Base-by-base conservation (phyloP, 2,113 vertebrate species). In the Chaetorhynchus papuensis region DNA sequence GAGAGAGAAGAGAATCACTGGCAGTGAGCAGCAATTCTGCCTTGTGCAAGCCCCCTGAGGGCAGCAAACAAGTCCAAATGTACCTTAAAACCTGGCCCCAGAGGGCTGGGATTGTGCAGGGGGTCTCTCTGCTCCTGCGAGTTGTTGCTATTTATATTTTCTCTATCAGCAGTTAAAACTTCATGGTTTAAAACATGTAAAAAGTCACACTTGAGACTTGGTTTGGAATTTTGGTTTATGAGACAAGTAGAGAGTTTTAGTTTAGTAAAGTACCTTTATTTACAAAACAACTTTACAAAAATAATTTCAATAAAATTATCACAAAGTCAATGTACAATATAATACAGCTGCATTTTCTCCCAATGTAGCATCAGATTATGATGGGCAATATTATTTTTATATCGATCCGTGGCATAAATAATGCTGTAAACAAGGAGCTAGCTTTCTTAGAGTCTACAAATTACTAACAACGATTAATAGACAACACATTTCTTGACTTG, bases 281-380 rank as follows among this genome's bases (percentile, higher is more conserved):
- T 98, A 98, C 96, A 97, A 88, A 94, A 96, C 92, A 96, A 59
- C 94, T 98, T 97, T 98, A 98, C 95, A 98, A 98, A 98, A 98
- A 98, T 98, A 98, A 96, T 97, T 95, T 98, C 97, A 97, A 98
- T 97, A 98, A 98, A 98, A 97, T 98, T 98, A 98, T 97, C 93
- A 96, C 96, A 83, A 96, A 97, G 90, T 94, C 96, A 91, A 97
- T 98, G 97, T 98, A 98, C 97, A 98, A 92, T 98, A 98, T 98
- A 96, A 97, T 97, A 98, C 92, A 98, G 85, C 95, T 97, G 89
- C 8, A 6, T 84, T 89, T 89, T 94, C 95, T 96, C 93, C 65
- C 94, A 91, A 66, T 41, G 47, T 87, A 93, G 90, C 64, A 61
- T 37, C 91, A 28, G 87, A 50, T 86, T 96, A 96, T 93, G 87